Evolutionary conservation across 2,888 invertebrate species (phyloP), one percentile per base, ranked within the genome.

Genomic region (Dasysyrphus albostriatus): DNA sequence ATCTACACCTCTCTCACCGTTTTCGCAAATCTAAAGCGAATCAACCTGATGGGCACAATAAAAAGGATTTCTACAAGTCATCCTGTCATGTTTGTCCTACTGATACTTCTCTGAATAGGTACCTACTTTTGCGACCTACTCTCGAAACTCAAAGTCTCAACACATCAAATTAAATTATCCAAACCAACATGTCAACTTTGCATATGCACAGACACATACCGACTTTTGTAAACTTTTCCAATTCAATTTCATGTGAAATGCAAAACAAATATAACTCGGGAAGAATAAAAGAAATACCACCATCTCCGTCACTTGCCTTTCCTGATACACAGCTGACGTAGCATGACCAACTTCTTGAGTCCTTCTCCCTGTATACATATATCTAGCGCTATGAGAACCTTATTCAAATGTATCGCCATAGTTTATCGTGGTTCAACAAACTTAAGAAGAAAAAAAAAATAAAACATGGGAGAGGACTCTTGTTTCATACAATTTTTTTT

Each of bases 321-420:
- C 6, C 42, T 19, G 37, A 75, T 34, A 74, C 39, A 54, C 49
- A 69, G 49, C 59, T 61, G 74, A 37, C 74, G 29, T 65, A 29
- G 14, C 16, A 58, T 59, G 61, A 8, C 69, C 44, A 42, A 69
- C 69, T 61, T 65, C 51, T 69, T 44, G 14, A 51, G 42, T 54
- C 12, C 61, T 59, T 54, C 44, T 70, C 12, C 19, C 16, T 14
- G 29, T 54, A 24, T n/a, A n/a, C n/a, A n/a, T n/a, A n/a, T 14
- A 39, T 61, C n/a, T 44, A 19, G 24, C 42, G 24, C 61, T 39
- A 44, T 54, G 29, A 12, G 49, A 49, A 39, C 14, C 14, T 37
- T 54, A 75, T 81, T 81, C 44, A 75, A 70, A 81, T 69, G 54
- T 47, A 47, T 63, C 49, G n/a, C 10, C 47, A 42, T 70, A 63